phyloP scores from a whole-genome alignment of 2,113 vertebrate genomes.

The Paracyprichromis sp. region DNA sequence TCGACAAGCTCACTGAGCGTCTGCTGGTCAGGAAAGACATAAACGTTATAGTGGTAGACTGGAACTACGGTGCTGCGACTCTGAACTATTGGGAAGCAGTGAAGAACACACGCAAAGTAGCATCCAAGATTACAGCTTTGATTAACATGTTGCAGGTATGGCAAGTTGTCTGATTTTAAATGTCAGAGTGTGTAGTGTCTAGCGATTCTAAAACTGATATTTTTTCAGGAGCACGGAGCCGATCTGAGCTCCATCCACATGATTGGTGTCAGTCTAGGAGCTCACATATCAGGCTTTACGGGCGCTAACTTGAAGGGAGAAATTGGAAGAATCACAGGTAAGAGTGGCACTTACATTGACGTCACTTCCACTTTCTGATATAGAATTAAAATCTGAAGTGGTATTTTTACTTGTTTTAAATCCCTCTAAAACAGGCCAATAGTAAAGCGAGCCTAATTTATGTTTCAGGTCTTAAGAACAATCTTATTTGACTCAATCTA shows the following conservation, averaged over 20 bases:
- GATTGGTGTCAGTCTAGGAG: slow-evolving; percentile 92
- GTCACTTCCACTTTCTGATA: background rate
- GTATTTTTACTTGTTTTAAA: background rate
- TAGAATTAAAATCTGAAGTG: background rate
- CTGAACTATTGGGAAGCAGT: slow-evolving; percentile 77
- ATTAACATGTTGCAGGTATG: slow-evolving; percentile 79
- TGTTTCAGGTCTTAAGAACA: background rate
- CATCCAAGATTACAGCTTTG: slow-evolving; percentile 69
- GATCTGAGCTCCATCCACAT: slow-evolving; percentile 77
- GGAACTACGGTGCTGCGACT: slow-evolving; percentile 89
- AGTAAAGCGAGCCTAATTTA: background rate
- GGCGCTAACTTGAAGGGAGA: slow-evolving; percentile 77
- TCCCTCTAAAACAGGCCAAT: background rate
- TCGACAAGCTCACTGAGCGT: slow-evolving; percentile 35
- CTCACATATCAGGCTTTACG: slow-evolving; percentile 89
- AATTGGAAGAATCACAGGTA: slow-evolving; percentile 88
- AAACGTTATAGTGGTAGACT: slow-evolving; percentile 87
- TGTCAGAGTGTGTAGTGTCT: background rate
- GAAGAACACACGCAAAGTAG: slow-evolving; percentile 73
- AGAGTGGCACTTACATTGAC: background rate
- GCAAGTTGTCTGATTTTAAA: background rate
- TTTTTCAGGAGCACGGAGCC: slow-evolving; percentile 70
- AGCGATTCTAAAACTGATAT: background rate
- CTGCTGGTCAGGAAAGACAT: slow-evolving; percentile 70
- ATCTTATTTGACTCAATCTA: background rate